A percentile compares a stretch with the other conserved stretches of the same genome.
Conservation (phyloP, 2,888 invertebrate genomes). For the Amphipyra berbera region DNA sequence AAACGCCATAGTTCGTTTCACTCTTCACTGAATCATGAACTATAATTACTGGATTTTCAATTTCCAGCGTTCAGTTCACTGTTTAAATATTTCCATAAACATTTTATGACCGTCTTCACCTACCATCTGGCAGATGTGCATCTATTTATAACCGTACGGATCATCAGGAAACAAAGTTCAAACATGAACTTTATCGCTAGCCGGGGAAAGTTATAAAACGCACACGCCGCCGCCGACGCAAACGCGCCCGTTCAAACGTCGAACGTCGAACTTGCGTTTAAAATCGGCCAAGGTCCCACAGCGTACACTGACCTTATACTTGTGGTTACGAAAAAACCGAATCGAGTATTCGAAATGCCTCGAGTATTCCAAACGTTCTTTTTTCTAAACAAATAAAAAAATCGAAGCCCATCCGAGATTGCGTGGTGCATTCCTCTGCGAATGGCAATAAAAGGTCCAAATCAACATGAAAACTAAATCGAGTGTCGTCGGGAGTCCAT, state of each 20-base stretch:
- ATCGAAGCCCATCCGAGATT: slow-evolving; percentile 69
- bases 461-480: slow-evolving; percentile 81
- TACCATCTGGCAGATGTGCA: slow-evolving; percentile 78
- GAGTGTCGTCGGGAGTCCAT: slow-evolving; percentile 81
- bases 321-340: slow-evolving; percentile 64
- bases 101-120: slow-evolving; percentile 70
- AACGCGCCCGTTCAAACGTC: slow-evolving; percentile 47
- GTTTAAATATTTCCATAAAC: slow-evolving; percentile 73
- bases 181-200: slow-evolving; percentile 83
- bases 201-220: slow-evolving; percentile 85
- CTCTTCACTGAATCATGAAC: slow-evolving; percentile 47
- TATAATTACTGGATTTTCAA: slow-evolving; percentile 50
- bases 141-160: slow-evolving; percentile 78
- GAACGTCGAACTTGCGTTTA: slow-evolving; percentile 84
- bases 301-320: slow-evolving; percentile 78
- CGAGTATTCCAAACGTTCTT: slow-evolving; percentile 53
- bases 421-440: slow-evolving; percentile 73
- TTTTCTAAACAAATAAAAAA: slow-evolving; percentile 65
- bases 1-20: slow-evolving; percentile 39
- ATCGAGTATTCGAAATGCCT: slow-evolving; percentile 60
- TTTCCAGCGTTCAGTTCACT: slow-evolving; percentile 53
- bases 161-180: slow-evolving; percentile 81
- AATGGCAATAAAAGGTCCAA: slow-evolving; percentile 79
- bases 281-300: slow-evolving; percentile 88
- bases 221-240: slow-evolving; percentile 70